Evolutionary conservation across 2,797 vertebrate genomes (phyloP), one percentile per base, ranked within the genome.

Genomic region (Crenuchus spilurus): DNA sequence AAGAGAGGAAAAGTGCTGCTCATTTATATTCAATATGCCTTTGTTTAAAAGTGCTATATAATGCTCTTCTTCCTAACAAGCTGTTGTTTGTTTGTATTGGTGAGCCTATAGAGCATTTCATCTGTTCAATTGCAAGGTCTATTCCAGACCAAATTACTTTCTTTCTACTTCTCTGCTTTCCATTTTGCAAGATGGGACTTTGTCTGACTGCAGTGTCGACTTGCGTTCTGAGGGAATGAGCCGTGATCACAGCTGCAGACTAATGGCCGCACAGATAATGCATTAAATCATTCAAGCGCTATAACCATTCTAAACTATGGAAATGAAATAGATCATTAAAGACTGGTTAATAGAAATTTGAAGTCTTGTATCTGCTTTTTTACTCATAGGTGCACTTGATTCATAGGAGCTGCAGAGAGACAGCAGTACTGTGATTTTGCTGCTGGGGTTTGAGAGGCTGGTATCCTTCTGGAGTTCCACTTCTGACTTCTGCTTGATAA

Each of bases 51-150:
- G 28, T 75, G 41, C 30, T 30, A 24, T 61, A 49, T 33, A 24
- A 70, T 72, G 28, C 33, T 49, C 33, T 39, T 46, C 55, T 31
- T 52, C 18, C 51, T 77, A 72, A 75, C 66, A 78, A 81, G 74
- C 69, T 54, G 35, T 65, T 37, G 55, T 65, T 64, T 51, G 33
- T 42, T 70, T 16, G 18, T 52, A 35, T 60, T 20, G 24, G 22
- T 18, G 24, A 74, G 35, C 5, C 69, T 48, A 67, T 66, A 55
- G 52, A 41, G 60, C 18, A 61, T 54, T 70, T 75, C 30, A 22
- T 60, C 61, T 70, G 60, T 65, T 58, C 37, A 60, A 55, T 26
- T 58, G 41, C 20, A 16, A 30, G 39, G 52, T 58, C 49, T 65
- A 22, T 44, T 46, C 24, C 54, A 55, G 24, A 16, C 31, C 24